Base-by-base conservation (phyloP, 30 jellyfish, hydroid and myxozoan genomes). In the Turritopsis dohrnii region DNA sequence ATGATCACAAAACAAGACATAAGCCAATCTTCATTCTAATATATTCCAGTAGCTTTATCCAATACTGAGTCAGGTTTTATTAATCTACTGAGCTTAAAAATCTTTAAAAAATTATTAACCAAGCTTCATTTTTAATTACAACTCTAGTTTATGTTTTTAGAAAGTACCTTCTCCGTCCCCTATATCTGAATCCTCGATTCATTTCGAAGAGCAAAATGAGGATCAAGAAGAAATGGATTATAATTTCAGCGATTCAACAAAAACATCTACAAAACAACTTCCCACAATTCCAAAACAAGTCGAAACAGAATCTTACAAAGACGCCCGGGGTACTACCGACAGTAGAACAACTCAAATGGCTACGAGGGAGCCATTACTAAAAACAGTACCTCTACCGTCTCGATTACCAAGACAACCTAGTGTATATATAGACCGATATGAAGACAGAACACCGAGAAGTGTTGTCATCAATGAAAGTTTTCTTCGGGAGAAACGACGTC, bases 171-270 rank as follows among this genome's bases (percentile, higher is more conserved):
- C 60, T 3, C 60, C 60, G 60, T 41, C 60, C 5, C 60, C 60
- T 5, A 41, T 41, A 41, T 41, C 77, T 16, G 77, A 69, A 69
- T 69, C 77, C 23, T 69, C 77, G 17, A 69, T 69, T 8, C 77
- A 69, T n/a, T 27, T 27, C 30, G 77, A 7, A 9, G 77, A 23
- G 30, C 9, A 23, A 1, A 69, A 21, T 7, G 77, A n/a, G 0
- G 77, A n/a, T 0, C 22, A 69, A 69, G 77, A 69, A 21, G 77
- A 19, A 69, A 17, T 27, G 16, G 77, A 69, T 69, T 69, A n/a
- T 69, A 69, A 69, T 27, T 69, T 69, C 19, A n/a, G 31, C 77
- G 77, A 69, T n/a, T 3, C 60, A 13, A 19, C 8, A 27, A 27
- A 7, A 1, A 1, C 16, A 8, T 69, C 77, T 0, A 69, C 77